Evolutionary conservation across 2,113 vertebrate species (phyloP).

Genomic region (Mormyrus lacerda): DNA sequence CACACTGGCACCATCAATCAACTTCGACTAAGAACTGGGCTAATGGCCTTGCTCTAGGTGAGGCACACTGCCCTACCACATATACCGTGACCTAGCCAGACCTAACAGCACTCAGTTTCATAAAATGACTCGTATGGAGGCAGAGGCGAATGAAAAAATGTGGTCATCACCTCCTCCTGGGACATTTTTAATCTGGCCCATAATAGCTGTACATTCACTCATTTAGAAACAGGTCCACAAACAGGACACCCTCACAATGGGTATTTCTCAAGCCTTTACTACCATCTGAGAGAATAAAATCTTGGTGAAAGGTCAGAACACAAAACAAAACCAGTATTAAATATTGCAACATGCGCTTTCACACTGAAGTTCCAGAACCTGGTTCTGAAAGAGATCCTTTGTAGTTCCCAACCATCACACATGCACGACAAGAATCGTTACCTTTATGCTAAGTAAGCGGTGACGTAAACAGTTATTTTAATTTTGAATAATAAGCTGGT

Average conservation of each 20-base stretch:
- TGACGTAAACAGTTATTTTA: neutral
- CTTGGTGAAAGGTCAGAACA: neutral
- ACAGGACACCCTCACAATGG: neutral
- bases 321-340: neutral
- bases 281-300: neutral
- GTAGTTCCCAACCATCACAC: neutral
- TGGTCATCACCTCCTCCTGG: neutral
- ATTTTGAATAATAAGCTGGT: neutral
- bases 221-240: neutral
- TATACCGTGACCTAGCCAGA: neutral
- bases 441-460: neutral
- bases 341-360: neutral
- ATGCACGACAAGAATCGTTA: neutral
- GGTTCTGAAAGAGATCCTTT: neutral
- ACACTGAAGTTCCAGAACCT: neutral
- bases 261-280: neutral
- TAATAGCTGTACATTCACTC: neutral
- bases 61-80: neutral
- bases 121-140: neutral
- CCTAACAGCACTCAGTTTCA: neutral
- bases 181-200: neutral
- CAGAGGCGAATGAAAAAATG: neutral
- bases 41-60: neutral
- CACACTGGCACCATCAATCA: no score
- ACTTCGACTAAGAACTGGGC: neutral